A percentile compares a stretch with the other conserved stretches of the same genome.
Evolutionary conservation across 2,797 vertebrate genomes (phyloP).

Genomic region (Acanthurus leucopareius): DNA sequence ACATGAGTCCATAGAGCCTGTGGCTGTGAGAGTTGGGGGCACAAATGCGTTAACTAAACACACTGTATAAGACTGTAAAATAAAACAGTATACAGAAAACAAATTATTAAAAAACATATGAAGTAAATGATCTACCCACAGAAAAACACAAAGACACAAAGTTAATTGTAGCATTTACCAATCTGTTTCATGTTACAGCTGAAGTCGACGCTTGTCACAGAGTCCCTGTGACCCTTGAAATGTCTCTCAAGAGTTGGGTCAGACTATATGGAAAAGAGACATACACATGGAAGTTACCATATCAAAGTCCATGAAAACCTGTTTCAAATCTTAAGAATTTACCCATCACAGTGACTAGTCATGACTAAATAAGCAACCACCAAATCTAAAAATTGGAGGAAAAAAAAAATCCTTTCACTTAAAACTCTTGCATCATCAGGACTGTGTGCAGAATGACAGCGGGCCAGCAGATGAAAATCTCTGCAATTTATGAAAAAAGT

Average conservation of each 20-base stretch:
- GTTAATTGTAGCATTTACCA: constrained; percentile 81
- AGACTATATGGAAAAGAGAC: constrained; percentile 80
- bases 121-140: not conserved
- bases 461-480: not conserved
- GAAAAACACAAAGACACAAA: not conserved
- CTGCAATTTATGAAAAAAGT: not conserved
- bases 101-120: not conserved
- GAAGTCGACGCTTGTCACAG: constrained; percentile 93
- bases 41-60: constrained; percentile 1
- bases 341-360: not conserved
- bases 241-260: constrained; percentile 93
- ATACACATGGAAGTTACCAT: not conserved
- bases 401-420: not conserved
- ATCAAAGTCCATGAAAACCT: not conserved
- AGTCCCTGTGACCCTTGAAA: constrained; percentile 95
- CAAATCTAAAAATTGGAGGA: not conserved
- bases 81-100: not conserved
- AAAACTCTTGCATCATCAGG: too few species aligned
- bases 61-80: not conserved
- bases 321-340: not conserved
- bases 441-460: too few species aligned
- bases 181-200: constrained; percentile 92
- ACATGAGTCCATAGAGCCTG: constrained; percentile 93
- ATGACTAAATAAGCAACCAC: constrained; percentile 4
- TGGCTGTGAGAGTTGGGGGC: constrained; percentile 80